Evolutionary conservation across 2,113 vertebrate genomes (phyloP), one percentile per base, ranked within the genome.

Genomic region (Mionectes macconnelli): DNA sequence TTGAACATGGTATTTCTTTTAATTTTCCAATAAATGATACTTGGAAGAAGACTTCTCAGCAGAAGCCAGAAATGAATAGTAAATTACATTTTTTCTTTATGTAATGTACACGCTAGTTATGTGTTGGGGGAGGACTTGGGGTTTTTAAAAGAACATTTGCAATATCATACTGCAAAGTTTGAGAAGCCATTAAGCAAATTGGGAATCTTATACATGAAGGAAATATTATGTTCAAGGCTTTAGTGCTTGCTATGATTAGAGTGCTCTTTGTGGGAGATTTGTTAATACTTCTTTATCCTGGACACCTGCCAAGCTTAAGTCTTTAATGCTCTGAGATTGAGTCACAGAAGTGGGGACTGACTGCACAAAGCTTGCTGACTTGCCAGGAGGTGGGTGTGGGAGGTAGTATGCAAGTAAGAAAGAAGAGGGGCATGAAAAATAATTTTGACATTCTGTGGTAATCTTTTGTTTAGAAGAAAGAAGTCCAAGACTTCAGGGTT

Each of bases 151-250:
- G 83, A 78, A 67, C 60, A 68, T 91, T 89, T 87, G 68, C 56
- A 90, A 70, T 84, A 67, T 64, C 56, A 35, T 63, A 49, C n/a
- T 57, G 56, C 40, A 82, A 74, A 90, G 27, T 78, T 50, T 80
- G 52, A 93, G 76, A 84, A 15, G 23, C 60, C 62, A 95, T 95
- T 96, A 94, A 89, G 66, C 66, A 95, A 95, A 95, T 89, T 92
- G 56, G 73, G 76, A 95, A 89, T 75, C 57, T 67, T 88, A 68
- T 52, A 39, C 44, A 14, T 30, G 49, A 30, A 89, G 89, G 87
- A 94, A 94, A 69, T 84, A 89, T 92, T 92, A 74, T 70, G 39
- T 93, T 97, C 92, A 94, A 95, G 96, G 95, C 83, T 94, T 87
- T 84, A 82, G 93, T 35, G 69, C 80, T 68, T 84, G 66, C 87